Percentiles rank a stretch among this genome's conserved stretches.
Conservation (phyloP, 2,888 invertebrate species). For the Empis livida region DNA sequence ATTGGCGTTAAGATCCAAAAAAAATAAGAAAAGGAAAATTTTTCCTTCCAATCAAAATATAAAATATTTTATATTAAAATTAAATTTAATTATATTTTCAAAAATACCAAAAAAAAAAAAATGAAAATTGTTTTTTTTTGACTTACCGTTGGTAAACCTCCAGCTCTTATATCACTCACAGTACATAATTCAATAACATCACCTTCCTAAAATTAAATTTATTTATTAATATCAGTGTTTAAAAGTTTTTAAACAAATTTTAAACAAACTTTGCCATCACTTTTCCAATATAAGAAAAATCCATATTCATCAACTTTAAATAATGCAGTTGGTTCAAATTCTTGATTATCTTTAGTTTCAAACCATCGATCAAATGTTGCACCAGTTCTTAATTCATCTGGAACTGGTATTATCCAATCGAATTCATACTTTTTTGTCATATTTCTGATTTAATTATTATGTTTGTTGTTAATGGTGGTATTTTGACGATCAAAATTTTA, state of each 20-base stretch:
- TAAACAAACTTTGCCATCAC: conserved; percentile 90
- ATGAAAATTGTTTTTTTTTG: neutral
- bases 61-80: too few species aligned
- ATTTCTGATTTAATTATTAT: conserved; percentile 11
- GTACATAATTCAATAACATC: conserved; percentile 97
- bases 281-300: conserved; percentile 98
- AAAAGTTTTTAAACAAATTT: too few species aligned
- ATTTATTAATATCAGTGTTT: conserved; percentile 24
- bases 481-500: too few species aligned
- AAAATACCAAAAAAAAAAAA: too few species aligned
- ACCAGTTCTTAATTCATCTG: conserved; percentile 65
- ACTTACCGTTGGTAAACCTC: conserved; percentile 80
- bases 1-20: too few species aligned
- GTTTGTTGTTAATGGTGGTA: too few species aligned
- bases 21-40: too few species aligned
- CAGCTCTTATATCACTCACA: conserved; percentile 92
- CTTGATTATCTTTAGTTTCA: conserved; percentile 80
- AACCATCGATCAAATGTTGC: conserved; percentile 95
- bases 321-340: conserved; percentile 67
- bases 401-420: conserved; percentile 94
- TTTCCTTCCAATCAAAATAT: too few species aligned
- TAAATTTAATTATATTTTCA: too few species aligned
- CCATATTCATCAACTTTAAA: conserved; percentile 96
- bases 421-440: conserved; percentile 99
- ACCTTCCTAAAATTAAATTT: conserved; percentile 77